phyloP scores from a whole-genome alignment of 37 sponge, comb jelly and placozoan genomes.

The Corticium candelabrum region DNA sequence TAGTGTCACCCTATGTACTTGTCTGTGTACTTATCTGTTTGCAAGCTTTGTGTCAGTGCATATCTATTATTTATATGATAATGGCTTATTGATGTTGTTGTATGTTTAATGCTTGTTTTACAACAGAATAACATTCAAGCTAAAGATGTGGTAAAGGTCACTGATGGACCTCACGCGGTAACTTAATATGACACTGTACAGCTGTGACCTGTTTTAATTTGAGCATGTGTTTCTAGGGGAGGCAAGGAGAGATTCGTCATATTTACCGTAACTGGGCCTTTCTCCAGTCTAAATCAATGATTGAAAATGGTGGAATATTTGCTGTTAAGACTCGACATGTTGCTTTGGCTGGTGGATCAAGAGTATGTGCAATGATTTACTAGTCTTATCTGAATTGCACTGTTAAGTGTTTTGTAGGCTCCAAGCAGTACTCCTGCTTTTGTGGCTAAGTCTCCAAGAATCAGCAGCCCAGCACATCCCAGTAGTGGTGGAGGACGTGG shows the following conservation, averaged over 20 bases:
- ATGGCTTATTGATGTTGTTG: neutral
- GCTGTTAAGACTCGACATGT: constrained; percentile 66
- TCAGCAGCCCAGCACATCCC: constrained; percentile 60
- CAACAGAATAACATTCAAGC: constrained; percentile 65
- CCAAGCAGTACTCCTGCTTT: neutral
- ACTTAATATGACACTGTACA: constrained; percentile 14
- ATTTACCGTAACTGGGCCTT: constrained; percentile 80
- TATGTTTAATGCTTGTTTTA: too few relatives aligned
- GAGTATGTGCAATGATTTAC: neutral
- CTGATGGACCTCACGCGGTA: constrained; percentile 63
- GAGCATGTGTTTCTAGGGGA: constrained; percentile 29
- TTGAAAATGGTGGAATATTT: constrained; percentile 90
- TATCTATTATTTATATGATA: constrained; percentile 1
- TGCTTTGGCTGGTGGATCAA: constrained; percentile 75
- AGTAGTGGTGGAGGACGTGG: constrained; percentile 54
- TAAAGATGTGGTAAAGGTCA: constrained; percentile 61
- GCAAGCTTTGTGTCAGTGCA: constrained; percentile 18
- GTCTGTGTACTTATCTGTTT: neutral
- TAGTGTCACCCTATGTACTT: too few relatives aligned
- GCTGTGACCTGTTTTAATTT: neutral
- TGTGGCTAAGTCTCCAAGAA: constrained; percentile 50
- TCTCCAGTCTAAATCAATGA: constrained; percentile 42
- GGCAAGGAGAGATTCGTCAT: constrained; percentile 84
- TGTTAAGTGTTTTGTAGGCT: neutral
- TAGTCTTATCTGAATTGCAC: neutral